Conservation (phyloP, 2,797 vertebrate genomes). For the Cygnus olor region DNA sequence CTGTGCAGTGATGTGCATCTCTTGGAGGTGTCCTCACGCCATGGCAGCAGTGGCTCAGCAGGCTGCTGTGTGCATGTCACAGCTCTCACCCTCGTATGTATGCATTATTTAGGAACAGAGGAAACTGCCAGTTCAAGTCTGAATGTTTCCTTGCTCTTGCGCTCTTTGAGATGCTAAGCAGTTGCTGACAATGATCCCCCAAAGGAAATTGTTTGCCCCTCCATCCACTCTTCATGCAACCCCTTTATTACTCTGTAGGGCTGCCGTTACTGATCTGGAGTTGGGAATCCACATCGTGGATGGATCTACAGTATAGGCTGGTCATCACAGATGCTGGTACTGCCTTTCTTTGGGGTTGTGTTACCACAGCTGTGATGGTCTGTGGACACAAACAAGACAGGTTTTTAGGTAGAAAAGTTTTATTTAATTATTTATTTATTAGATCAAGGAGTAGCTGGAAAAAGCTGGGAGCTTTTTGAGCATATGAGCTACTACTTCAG, state of each 20-base stretch:
- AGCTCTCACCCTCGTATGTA: background rate
- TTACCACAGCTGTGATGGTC: background rate
- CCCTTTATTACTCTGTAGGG: background rate
- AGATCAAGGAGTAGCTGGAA: background rate
- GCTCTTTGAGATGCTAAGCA: background rate
- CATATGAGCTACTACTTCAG: background rate
- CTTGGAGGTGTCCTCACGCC: background rate
- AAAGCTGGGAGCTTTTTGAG: constrained; percentile 12
- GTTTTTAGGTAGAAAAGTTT: constrained; percentile 19
- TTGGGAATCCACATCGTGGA: background rate
- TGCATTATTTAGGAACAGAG: background rate
- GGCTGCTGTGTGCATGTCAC: background rate
- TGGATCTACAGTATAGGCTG: background rate
- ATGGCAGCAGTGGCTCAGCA: background rate
- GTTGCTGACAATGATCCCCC: background rate
- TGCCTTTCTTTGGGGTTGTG: background rate
- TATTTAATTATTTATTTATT: background rate
- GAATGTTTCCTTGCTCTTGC: background rate
- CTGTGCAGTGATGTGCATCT: background rate
- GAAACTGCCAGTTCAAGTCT: background rate
- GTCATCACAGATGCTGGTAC: background rate
- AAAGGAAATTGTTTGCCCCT: background rate
- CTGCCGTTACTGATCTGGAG: background rate
- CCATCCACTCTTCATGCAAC: background rate
- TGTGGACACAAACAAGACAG: background rate